Evolutionary conservation across 2,113 vertebrate genomes (phyloP), one percentile per base, ranked within the genome.

Genomic region (Labrus mixtus): DNA sequence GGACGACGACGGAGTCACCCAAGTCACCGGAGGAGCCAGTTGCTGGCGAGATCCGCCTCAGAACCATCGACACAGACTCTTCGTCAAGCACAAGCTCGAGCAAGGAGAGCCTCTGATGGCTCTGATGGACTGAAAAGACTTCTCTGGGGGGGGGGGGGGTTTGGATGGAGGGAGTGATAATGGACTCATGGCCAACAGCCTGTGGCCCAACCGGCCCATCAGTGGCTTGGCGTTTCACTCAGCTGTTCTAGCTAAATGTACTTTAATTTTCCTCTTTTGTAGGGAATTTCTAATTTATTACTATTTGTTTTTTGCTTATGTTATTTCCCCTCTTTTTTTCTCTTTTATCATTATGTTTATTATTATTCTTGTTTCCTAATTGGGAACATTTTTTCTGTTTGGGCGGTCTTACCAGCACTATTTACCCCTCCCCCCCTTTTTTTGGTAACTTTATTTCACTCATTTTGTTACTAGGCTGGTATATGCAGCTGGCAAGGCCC

Each of bases 11-110:
- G 0, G 97, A 97, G 66, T 93, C 92, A 6, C 93, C 90, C 12
- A 92, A 96, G 82, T 76, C 88, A 0, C 80, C 94, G 1, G 96
- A 96, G 85, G 95, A 94, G 90, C 86, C 92, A 7, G 82, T 29
- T 2, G 66, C 71, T 1, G 95, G 95, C 29, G 96, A 97, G 59
- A 96, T 99, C 87, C 94, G 95, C 83, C 95, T 98, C 88, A 95
- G 96, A 69, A 92, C 95, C 90, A 95, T 98, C 87, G 93, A 95
- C 92, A 88, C 95, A n/a, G 96, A 97, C 20, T 94, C 94, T 69
- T 96, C 94, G 29, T 96, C 97, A 88, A 98, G 98, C 94, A 99
- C 96, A 93, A 98, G 95, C 68, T 99, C 97, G 15, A 99, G 98
- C 94, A 98, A 98, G 39, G 98, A 98, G 93, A 97, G 97, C 91